Conservation (phyloP, 2,113 vertebrate species). For the Ceyx cyanopectus region DNA sequence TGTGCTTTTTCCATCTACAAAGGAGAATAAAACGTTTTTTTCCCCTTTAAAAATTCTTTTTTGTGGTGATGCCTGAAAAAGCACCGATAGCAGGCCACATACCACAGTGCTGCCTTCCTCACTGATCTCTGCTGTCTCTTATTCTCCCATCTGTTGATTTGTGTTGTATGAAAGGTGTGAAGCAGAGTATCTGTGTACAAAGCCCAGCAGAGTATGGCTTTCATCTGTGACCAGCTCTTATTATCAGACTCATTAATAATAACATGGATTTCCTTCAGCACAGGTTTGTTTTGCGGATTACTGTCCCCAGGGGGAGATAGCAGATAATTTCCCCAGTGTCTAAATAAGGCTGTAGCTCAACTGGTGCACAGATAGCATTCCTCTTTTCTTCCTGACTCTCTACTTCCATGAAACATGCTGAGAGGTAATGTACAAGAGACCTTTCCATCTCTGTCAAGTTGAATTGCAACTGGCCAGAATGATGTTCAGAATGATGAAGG, state of each 20-base stretch:
- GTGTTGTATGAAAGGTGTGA: not conserved
- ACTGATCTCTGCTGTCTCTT: not conserved
- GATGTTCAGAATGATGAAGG: too few relatives aligned
- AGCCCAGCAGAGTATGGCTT: not conserved
- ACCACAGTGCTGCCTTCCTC: not conserved
- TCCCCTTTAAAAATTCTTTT: not conserved
- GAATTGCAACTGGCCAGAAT: not conserved
- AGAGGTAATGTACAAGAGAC: not conserved
- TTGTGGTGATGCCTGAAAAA: not conserved
- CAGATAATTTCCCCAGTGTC: not conserved
- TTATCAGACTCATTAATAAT: not conserved
- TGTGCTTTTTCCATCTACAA: not conserved
- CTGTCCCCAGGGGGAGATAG: not conserved
- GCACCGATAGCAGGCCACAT: rapidly evolving
- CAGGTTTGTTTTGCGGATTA: not conserved
- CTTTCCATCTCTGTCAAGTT: not conserved
- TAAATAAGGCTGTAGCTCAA: not conserved
- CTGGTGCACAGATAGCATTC: not conserved
- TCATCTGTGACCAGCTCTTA: not conserved
- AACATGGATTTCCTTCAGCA: not conserved
- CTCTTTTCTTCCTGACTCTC: not conserved
- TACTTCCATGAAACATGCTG: not conserved
- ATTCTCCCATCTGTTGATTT: not conserved
- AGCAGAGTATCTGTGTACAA: not conserved
- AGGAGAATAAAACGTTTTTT: not conserved